Conservation (phyloP, 2,797 vertebrate genomes). For the Leucoraja ocellata region DNA sequence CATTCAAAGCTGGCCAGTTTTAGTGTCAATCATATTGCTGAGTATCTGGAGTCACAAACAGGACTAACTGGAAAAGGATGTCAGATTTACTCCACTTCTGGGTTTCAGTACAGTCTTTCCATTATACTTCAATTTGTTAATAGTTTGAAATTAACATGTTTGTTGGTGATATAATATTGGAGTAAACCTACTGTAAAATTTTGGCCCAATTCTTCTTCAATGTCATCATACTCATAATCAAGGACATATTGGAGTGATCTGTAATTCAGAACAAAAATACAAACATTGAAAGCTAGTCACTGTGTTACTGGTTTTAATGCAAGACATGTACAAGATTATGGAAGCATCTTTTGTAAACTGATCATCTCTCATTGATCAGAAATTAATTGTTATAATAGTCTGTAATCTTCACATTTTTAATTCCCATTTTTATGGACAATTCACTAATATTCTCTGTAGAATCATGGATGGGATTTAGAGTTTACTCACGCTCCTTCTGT, state of each 20-base stretch:
- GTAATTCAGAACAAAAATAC: background rate
- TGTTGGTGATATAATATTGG: background rate
- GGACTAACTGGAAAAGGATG: too few species aligned
- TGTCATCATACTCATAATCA: conserved; percentile 47
- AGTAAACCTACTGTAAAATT: conserved; percentile 54
- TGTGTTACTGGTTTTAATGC: background rate
- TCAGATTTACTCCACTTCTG: too few species aligned
- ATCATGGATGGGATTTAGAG: conserved; percentile 40
- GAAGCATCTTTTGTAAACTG: background rate
- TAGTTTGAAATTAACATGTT: background rate
- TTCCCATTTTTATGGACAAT: background rate
- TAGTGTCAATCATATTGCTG: too few species aligned
- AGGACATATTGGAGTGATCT: conserved; percentile 52
- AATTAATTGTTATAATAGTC: background rate
- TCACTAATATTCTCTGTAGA: conserved; percentile 41
- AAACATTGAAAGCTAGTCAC: conserved; percentile 23
- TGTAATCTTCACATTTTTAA: background rate
- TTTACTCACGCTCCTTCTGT: conserved; percentile 45
- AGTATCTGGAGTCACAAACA: too few species aligned
- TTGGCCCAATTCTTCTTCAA: conserved; percentile 44
- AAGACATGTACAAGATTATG: background rate
- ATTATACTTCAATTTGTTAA: background rate
- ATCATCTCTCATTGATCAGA: background rate
- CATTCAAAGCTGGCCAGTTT: too few species aligned
- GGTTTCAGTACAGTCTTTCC: too few species aligned